Conservation (phyloP, 2,113 vertebrate genomes). For the Nicator chloris region DNA sequence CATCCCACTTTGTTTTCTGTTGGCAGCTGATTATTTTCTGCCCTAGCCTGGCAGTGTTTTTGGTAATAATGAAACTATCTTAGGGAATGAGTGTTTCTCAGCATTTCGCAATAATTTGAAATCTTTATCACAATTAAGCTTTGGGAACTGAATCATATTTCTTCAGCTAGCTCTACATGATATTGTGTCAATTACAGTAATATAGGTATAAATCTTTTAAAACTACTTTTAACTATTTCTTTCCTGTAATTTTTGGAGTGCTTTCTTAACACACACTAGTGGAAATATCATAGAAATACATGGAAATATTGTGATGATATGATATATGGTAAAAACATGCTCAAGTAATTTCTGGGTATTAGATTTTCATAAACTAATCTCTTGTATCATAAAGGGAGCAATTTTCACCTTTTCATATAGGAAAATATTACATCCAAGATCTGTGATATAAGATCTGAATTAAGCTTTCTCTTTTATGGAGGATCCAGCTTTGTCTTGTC, state of each 20-base stretch:
- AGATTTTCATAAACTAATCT: neutral
- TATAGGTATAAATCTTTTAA: neutral
- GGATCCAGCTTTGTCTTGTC: neutral
- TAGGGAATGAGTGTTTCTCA: neutral
- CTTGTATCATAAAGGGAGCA: neutral
- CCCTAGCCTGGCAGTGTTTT: neutral
- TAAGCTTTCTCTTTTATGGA: neutral
- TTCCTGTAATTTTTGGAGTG: neutral
- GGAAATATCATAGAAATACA: neutral
- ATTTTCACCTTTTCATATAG: neutral
- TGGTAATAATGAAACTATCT: neutral
- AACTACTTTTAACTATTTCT: neutral
- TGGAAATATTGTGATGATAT: neutral
- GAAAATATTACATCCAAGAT: conserved; percentile 7
- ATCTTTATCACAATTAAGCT: neutral
- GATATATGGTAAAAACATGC: neutral
- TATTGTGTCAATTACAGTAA: neutral
- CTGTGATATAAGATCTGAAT: neutral
- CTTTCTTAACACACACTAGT: neutral
- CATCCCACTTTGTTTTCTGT: neutral
- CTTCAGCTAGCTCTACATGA: neutral
- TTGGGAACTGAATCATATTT: neutral
- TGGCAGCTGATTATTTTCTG: neutral
- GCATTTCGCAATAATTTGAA: neutral
- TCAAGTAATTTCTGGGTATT: neutral